Evolutionary conservation across 2,888 invertebrate genomes (phyloP), one percentile per base, ranked within the genome.

Genomic region (Agrilus biguttatus): DNA sequence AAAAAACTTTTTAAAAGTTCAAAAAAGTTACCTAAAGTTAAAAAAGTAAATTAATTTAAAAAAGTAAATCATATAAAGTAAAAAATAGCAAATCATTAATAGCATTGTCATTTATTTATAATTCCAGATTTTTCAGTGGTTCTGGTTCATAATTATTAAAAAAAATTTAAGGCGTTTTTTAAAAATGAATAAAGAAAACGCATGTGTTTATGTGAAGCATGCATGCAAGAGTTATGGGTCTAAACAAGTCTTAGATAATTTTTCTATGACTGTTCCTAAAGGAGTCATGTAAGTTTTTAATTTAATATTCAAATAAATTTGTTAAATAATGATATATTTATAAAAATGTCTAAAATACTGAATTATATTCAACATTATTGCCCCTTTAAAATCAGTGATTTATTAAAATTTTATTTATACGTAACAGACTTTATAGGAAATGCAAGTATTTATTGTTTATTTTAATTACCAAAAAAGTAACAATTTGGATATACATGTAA

Each of bases 251-350:
- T 71, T 87, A 33, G 72, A 77, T 51, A 72, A 79, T 49, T 65
- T 86, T 47, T 75, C 80, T 59, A 80, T 87, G 81, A 77, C 73
- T 14, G 84, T 87, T 5, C 76, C 79, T 42, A 74, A 70, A 52
- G 85, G 85, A 37, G 75, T 75, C 46, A 86, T 87, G 87, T 87
- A 65, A 80, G 84, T 78, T 55, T 52, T 51, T 37, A 14, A 17
- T 38, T 21, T 8, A 33, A 14, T 23, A 12, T 5, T 23, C n/a
- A 23, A 23, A 17, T 7, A 10, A 23, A 36, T 37, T 33, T 23
- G 28, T 34, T 33, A 14, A 33, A 14, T 13, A 33, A 42, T 39
- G 23, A 21, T 4, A 35, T 33, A 13, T 33, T 13, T 5, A 17
- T 17, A 39, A 5, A 23, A 2, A 6, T n/a, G 19, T 38, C 1